These are phyloP conservation scores for Cyphomyrus plagiostoma DNA, from an alignment of 2,113 vertebrate genomes.

Conservation along the genomic window DNA sequence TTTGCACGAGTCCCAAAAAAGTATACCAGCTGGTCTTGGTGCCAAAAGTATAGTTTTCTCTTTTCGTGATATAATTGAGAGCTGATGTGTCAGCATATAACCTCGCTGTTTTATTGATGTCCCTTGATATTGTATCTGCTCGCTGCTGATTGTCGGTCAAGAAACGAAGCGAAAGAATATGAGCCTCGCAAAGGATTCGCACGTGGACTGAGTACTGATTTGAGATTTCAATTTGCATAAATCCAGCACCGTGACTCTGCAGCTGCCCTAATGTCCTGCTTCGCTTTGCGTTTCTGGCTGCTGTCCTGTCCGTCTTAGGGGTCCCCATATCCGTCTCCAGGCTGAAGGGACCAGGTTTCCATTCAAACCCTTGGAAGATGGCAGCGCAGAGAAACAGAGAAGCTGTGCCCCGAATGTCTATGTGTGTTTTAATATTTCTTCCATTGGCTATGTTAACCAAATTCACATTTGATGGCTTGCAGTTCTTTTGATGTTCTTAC, in stretches of 20 bases:
- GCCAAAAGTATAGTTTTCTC: background rate
- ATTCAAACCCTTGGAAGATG: background rate
- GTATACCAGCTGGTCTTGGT: too few relatives aligned
- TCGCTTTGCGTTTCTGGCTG: background rate
- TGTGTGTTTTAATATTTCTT: slow-evolving; percentile 5
- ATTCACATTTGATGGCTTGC: background rate
- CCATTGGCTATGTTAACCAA: slow-evolving; percentile 8
- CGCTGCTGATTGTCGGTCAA: too few relatives aligned
- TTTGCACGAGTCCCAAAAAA: too few relatives aligned
- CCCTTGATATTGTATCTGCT: too few relatives aligned
- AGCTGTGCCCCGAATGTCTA: background rate
- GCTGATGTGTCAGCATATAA: too few relatives aligned
- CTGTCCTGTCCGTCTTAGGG: background rate
- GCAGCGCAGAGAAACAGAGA: background rate
- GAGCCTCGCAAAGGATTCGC: background rate
- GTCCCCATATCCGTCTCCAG: too few relatives aligned
- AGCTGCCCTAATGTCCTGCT: background rate
- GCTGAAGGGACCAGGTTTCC: background rate
- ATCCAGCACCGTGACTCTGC: background rate
- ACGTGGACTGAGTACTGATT: background rate
- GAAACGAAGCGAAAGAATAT: background rate
- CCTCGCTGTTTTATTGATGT: too few relatives aligned
- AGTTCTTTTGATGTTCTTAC: background rate
- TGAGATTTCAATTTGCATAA: background rate
- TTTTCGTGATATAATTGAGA: too few relatives aligned